Conservation (phyloP, 2,113 vertebrate species). For the Mormyrus iriodes region DNA sequence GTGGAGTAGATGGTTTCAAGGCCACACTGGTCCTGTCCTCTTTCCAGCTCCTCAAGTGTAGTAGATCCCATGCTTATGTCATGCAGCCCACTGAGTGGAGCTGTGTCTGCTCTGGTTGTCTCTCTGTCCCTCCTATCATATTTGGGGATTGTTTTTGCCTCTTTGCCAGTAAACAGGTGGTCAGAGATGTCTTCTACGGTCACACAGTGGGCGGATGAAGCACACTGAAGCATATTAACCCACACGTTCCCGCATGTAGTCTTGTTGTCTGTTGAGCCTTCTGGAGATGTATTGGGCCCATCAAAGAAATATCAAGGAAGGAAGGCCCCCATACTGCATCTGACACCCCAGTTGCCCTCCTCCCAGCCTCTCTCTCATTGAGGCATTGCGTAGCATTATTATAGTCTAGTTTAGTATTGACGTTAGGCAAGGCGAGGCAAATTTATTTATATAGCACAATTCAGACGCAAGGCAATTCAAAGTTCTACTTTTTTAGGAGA, state of each 20-base stretch:
- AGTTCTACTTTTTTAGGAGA: not conserved
- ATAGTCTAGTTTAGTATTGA: not conserved
- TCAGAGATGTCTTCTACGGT: not conserved
- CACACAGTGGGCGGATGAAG: not conserved
- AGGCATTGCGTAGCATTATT: not conserved
- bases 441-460: not conserved
- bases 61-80: not conserved
- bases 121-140: not conserved
- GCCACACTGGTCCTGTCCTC: not conserved
- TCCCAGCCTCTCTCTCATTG: not conserved
- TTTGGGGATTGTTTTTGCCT: not conserved
- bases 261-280: not conserved
- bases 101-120: not conserved
- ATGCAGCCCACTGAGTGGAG: not conserved
- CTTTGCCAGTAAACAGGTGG: not conserved
- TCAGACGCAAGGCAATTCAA: not conserved
- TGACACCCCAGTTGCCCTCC: not conserved
- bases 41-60: not conserved
- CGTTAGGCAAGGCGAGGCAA: not conserved
- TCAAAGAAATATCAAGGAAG: not conserved
- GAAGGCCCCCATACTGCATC: not conserved
- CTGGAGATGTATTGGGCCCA: not conserved
- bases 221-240: not conserved
- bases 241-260: not conserved
- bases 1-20: not conserved